These are phyloP conservation scores for Acrocephalus scirpaceus DNA, from an alignment of 2,797 vertebrate genomes.

Conservation along the genomic window DNA sequence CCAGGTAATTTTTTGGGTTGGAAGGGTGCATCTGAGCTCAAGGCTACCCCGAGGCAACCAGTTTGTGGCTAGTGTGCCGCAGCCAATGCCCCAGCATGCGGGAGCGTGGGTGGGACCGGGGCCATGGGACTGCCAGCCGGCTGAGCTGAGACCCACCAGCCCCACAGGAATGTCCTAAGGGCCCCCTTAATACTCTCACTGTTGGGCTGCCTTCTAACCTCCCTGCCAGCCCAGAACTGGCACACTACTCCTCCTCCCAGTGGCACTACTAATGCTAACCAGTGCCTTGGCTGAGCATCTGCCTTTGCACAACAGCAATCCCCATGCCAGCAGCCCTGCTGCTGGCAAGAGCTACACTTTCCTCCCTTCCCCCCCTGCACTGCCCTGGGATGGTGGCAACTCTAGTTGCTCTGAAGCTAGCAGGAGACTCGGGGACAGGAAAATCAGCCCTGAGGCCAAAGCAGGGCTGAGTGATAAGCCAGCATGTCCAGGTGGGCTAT, in stretches of 20 bases:
- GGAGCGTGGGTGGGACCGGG: rapidly evolving
- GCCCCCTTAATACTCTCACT: neutral
- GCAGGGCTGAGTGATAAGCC: rapidly evolving
- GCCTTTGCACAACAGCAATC: neutral
- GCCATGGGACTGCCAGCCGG: neutral
- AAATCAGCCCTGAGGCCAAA: neutral
- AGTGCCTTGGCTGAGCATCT: neutral
- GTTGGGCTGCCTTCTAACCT: neutral
- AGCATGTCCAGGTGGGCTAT: neutral
- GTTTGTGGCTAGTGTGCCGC: rapidly evolving
- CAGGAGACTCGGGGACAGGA: neutral
- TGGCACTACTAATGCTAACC: neutral
- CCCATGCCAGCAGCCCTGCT: rapidly evolving
- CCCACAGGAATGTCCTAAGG: neutral
- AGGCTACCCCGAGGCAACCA: rapidly evolving
- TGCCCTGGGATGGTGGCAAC: neutral
- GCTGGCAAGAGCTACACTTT: neutral
- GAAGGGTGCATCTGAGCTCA: neutral
- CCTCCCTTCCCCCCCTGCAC: neutral
- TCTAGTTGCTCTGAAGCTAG: neutral
- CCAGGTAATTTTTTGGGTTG: neutral
- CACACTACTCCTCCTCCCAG: neutral
- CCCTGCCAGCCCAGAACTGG: neutral
- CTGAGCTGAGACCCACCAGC: neutral
- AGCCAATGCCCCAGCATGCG: neutral